Base-by-base conservation (phyloP, 1,140 invertebrate genomes). In the Drosophila willistoni region DNA sequence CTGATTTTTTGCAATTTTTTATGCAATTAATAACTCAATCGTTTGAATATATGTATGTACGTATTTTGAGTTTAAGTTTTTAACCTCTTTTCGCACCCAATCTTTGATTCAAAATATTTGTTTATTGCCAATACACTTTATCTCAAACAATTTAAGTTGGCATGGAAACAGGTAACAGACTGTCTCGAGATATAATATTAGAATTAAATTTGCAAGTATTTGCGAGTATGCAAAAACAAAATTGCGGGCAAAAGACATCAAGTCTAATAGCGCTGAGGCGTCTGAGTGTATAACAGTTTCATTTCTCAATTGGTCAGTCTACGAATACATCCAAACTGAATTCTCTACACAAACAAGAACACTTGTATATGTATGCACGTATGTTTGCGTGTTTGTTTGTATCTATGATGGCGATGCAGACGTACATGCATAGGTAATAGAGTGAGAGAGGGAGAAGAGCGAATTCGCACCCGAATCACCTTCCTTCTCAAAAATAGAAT, bases 201-300 rank as follows among this genome's bases (percentile, higher is more conserved):
- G 17, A 51, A 51, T 47, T 22, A 7, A 9, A 22, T 51, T 51
- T 51, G 44, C 44, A 51, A 39, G n/a, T n/a, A n/a, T n/a, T n/a
- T n/a, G n/a, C n/a, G 36, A 39, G 10, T 39, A 39, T 39, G 36
- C 36, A 39, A 29, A 29, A 29, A 29, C 29, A 51, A 22, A 22
- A 51, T 51, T 51, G 44, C 7, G 14, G 14, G 44, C 7, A 51
- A 12, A 51, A 19, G 17, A 19, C 44, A 51, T 4, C 17, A 51
- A 51, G 17, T 12, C 17, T 22, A 51, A 51, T 51, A 51, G 22
- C 9, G 9, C 17, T 22, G 1, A 22, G 44, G 9, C 44, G 44
- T 22, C 4, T 6, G 10, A 51, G 12, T 19, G 44, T 51, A 47
- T 19, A 47, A 47, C 44, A 47, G 44, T 47, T 47, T 51, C 10